Percentiles rank a stretch among this genome's conserved stretches.
Evolutionary conservation across 2,888 invertebrate genomes (phyloP).

Genomic region (Papilio elwesi): DNA sequence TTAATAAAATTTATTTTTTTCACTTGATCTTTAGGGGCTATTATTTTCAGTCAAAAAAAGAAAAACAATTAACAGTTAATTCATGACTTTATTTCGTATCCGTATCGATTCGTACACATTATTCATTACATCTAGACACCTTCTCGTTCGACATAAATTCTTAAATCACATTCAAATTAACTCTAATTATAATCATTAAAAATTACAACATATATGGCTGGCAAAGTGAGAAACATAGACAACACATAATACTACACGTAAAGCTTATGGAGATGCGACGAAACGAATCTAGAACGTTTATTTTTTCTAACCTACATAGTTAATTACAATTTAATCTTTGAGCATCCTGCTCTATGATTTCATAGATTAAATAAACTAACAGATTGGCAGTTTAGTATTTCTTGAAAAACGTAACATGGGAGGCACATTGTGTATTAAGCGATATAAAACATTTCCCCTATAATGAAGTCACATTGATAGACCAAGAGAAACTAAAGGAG

Average conservation of each 20-base stretch:
- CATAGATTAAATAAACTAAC: slow-evolving; percentile 14
- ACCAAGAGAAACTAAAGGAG: too few species aligned
- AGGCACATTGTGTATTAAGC: neutral
- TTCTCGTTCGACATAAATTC: slow-evolving; percentile 60
- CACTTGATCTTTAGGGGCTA: too few species aligned
- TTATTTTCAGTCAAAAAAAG: neutral
- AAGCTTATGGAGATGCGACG: slow-evolving; percentile 44
- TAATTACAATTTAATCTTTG: slow-evolving; percentile 32
- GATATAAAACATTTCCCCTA: too few species aligned
- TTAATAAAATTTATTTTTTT: too few species aligned
- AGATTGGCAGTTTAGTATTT: slow-evolving; percentile 9
- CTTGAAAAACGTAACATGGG: neutral
- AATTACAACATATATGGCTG: slow-evolving; percentile 66
- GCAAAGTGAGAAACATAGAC: slow-evolving; percentile 52
- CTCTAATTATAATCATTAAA: slow-evolving; percentile 54
- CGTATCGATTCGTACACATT: slow-evolving; percentile 72
- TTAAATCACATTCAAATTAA: slow-evolving; percentile 76
- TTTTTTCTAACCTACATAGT: slow-evolving; percentile 31
- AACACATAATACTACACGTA: slow-evolving; percentile 46
- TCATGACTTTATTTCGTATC: slow-evolving; percentile 77
- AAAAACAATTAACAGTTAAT: slow-evolving; percentile 64
- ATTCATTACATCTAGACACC: slow-evolving; percentile 65
- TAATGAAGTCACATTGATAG: too few species aligned
- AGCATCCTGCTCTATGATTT: slow-evolving; percentile 19
- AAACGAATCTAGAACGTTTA: slow-evolving; percentile 35